A percentile compares a stretch with the other conserved stretches of the same genome.
phyloP scores from a whole-genome alignment of 1,140 invertebrate species.

The Drosophila equinoxialis region DNA sequence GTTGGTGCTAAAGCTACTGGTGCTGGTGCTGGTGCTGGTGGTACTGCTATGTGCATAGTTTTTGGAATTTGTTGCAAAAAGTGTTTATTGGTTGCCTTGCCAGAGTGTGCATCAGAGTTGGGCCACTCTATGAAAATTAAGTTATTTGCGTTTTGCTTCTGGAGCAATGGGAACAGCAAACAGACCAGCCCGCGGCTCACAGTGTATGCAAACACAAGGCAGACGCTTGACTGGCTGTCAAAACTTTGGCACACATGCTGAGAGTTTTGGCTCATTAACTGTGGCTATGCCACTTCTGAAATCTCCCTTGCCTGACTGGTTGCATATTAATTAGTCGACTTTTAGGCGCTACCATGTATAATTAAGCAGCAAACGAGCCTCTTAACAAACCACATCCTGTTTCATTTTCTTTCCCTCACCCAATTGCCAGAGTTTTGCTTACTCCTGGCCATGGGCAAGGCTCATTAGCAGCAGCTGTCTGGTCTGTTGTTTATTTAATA shows the following conservation, averaged over 20 bases:
- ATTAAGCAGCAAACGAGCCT: slow-evolving; percentile 65
- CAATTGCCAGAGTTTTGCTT: background rate
- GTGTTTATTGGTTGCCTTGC: slow-evolving; percentile 72
- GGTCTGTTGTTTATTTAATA: slow-evolving; percentile 69
- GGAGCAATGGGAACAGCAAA: background rate
- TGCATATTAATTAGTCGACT: slow-evolving; percentile 80
- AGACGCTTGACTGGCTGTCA: slow-evolving; percentile 53
- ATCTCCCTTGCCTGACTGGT: slow-evolving; percentile 47
- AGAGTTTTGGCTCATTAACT: slow-evolving; percentile 74
- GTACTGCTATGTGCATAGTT: slow-evolving; percentile 57
- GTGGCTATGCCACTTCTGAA: slow-evolving; percentile 28
- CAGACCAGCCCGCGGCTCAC: slow-evolving; percentile 14
- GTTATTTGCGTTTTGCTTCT: slow-evolving; percentile 55
- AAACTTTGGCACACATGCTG: slow-evolving; percentile 72
- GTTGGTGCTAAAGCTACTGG: slow-evolving; percentile 14
- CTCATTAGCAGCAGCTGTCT: slow-evolving; percentile 51
- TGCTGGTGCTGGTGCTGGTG: slow-evolving; percentile 1
- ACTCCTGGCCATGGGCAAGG: slow-evolving; percentile 43
- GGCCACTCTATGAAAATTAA: slow-evolving; percentile 75
- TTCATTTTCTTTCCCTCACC: slow-evolving; percentile 9
- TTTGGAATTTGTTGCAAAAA: slow-evolving; percentile 73
- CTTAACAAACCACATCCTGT: slow-evolving; percentile 69
- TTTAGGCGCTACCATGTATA: slow-evolving; percentile 77
- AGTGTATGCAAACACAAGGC: slow-evolving; percentile 40
- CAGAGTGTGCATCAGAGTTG: slow-evolving; percentile 33